These are phyloP conservation scores for Hemichromis elongatus DNA, from an alignment of 2,113 vertebrate species.

Conservation along the genomic window DNA sequence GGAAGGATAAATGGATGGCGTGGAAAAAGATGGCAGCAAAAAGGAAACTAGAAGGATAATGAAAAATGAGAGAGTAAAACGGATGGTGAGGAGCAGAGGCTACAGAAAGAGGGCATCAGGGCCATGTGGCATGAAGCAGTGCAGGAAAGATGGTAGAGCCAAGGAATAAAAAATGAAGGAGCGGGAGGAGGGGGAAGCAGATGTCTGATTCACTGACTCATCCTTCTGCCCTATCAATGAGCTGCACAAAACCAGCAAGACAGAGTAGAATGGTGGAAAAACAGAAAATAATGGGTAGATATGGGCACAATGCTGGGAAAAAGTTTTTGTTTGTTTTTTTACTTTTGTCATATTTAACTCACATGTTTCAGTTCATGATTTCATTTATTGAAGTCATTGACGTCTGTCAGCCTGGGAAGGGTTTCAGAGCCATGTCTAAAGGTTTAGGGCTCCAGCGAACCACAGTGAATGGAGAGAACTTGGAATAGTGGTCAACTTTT, in stretches of 20 bases:
- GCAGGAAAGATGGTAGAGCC: background rate
- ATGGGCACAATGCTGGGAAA: background rate
- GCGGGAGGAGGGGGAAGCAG: slow-evolving; percentile 15
- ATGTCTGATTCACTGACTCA: slow-evolving; percentile 29
- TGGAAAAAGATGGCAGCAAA: background rate
- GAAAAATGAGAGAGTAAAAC: background rate
- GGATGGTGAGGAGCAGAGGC: background rate
- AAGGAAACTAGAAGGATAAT: background rate
- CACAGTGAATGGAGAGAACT: background rate
- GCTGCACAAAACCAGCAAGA: background rate
- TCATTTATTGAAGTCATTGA: background rate
- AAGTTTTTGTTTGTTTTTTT: rapidly evolving
- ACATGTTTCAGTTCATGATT: background rate
- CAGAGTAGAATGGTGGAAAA: background rate
- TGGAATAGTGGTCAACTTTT: background rate
- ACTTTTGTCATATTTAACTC: background rate
- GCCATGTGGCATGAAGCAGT: slow-evolving; percentile 8
- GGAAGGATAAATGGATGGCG: background rate
- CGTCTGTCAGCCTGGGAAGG: background rate
- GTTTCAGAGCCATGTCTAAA: background rate
- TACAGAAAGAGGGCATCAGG: background rate
- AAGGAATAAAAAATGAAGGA: slow-evolving; percentile 29
- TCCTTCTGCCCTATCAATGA: background rate
- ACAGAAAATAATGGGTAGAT: background rate
- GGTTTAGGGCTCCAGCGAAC: background rate